Conservation (phyloP, 2,797 vertebrate species). For the Notolabrus celidotus region DNA sequence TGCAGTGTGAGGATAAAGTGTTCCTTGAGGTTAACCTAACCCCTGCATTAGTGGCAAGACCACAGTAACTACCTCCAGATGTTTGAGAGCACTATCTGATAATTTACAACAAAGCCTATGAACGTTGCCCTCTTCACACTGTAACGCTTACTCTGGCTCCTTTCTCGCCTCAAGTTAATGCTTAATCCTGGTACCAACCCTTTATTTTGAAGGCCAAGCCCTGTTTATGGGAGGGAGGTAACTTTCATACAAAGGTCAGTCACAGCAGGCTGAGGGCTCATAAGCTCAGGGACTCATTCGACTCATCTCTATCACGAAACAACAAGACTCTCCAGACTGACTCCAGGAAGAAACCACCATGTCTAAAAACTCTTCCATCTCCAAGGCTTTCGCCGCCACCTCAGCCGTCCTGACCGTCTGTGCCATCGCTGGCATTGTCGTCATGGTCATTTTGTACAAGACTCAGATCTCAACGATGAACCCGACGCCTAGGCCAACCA, state of each 20-base stretch:
- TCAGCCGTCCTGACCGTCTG: constrained; percentile 78
- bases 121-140: constrained; percentile 56
- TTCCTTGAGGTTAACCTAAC: constrained; percentile 61
- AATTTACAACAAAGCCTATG: constrained; percentile 50
- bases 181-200: constrained; percentile 70
- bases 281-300: constrained; percentile 23
- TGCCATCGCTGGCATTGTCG: constrained; percentile 81
- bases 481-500: constrained; percentile 46
- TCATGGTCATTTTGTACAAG: constrained; percentile 85
- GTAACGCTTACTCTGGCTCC: constrained; percentile 61
- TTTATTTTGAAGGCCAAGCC: constrained; percentile 61
- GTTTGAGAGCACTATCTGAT: constrained; percentile 63
- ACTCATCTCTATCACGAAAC: constrained; percentile 25
- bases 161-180: constrained; percentile 77
- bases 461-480: constrained; percentile 53
- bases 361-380: constrained; percentile 82
- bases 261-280: constrained; percentile 21
- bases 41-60: constrained; percentile 59
- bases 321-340: constrained; percentile 16
- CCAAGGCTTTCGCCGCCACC: constrained; percentile 82
- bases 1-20: constrained; percentile 41
- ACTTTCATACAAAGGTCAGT: constrained; percentile 48
- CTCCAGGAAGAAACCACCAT: constrained; percentile 74
- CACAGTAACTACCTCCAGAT: constrained; percentile 79
- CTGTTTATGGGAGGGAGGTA: constrained; percentile 70